Base-by-base conservation (phyloP, 2,797 vertebrate genomes). In the Molothrus ater region DNA sequence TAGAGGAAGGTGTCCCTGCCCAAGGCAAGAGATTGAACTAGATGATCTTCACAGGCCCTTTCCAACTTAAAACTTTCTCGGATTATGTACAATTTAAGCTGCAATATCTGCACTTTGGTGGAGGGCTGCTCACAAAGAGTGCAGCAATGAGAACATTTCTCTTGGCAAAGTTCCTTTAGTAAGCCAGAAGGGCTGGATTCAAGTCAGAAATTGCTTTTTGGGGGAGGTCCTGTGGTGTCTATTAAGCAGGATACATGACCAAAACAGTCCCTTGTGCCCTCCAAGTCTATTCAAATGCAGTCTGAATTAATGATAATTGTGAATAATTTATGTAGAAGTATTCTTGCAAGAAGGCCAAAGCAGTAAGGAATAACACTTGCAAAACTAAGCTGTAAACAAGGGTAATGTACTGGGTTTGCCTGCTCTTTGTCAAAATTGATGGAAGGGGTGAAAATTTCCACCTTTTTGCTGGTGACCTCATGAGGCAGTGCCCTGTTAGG, bases 321-420 rank as follows among this genome's bases (percentile, higher is more conserved):
- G 75, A 91, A 83, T 63, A 80, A 79, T 90, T 86, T 92, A 74
- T 75, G 14, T 70, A 86, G 88, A 84, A 75, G 20, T 38, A 79
- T 94, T 72, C 29, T 81, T 73, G 56, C 26, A 92, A 60, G 59
- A 86, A 86, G 22, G 29, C 0, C 0, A 69, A 92, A 88, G 10
- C 10, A 69, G 9, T 17, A 80, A 76, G 29, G 26, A 93, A 31
- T 28, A 72, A 69, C 20, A 69, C 86, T 13, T 69, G 54, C 31
- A 81, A 75, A 84, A 47, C 28, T 86, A 51, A 66, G 31, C 43
- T 57, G 43, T 36, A 70, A 72, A 63, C 54, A 70, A 51, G 43
- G 17, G 9, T 56, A 11, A 42, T 48, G 25, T 54, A 25, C 8
- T 40, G 8, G 53, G 18, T 42, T 40, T 0, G 4, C 6, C 50